Evolutionary conservation across 2,797 vertebrate genomes (phyloP), one percentile per base, ranked within the genome.

Genomic region (Graptemys geographica): DNA sequence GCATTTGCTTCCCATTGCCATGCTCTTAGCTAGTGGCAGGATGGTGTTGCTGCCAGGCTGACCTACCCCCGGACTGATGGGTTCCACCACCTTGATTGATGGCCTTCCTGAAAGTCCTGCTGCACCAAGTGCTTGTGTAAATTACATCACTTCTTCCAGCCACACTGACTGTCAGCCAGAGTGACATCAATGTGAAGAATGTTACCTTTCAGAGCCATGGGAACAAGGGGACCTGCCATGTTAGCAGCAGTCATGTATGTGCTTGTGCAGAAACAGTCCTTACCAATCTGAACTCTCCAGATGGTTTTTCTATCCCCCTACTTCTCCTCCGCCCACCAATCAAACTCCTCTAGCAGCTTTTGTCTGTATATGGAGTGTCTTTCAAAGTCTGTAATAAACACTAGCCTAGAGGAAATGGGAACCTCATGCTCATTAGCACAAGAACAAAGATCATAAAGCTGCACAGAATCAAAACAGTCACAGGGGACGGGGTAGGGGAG

Each of bases 71-170:
- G 87, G 79, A 53, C 74, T 78, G 56, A 80, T 0, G 47, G 3
- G 37, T n/a, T 10, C 11, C 49, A 69, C 87, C 86, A 37, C 49
- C 41, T 83, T 83, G 11, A 49, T n/a, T 47, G 4, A 31, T 59
- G 16, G 1, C 49, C n/a, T 31, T 79, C 8, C 0, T 1, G 27
- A 25, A 83, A 88, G 62, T 18, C 76, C 53, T 84, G 5, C 16
- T 59, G 86, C 41, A 4, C 33, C 8, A 4, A 31, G 0, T 27
- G 56, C 53, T 76, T 53, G 25, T 15, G 37, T 52, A 10, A 52
- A 0, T 37, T 21, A 72, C 65, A 37, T 33, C n/a, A 10, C n/a
- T 72, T 72, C 65, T 69, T 69, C n/a, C 65, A 21, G 18, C 8
- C n/a, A 21, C 8, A 19, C 62, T 37, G 19, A 41, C 19, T 41